These are phyloP conservation scores for Scomber scombrus DNA, from an alignment of 2,113 vertebrate species.

Conservation along the genomic window DNA sequence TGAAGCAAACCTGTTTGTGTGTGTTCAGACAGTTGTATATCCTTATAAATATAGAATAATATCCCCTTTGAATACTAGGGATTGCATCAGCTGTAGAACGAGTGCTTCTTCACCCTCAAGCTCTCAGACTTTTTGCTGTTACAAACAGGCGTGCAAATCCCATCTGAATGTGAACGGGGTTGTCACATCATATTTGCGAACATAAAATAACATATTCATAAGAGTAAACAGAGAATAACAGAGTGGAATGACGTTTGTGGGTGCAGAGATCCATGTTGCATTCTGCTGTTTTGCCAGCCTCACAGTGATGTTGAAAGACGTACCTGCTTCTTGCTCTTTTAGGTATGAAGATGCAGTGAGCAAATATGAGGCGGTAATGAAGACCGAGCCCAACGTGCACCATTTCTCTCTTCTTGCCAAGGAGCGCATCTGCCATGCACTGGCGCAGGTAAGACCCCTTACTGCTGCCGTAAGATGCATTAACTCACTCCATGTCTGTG, in stretches of 20 bases:
- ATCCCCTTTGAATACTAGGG: conserved; percentile 17
- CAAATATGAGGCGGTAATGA: conserved; percentile 93
- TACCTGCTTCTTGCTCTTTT: conserved; percentile 20
- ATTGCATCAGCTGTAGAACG: conserved; percentile 42
- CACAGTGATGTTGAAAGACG: conserved; percentile 7
- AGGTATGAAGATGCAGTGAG: conserved; percentile 93
- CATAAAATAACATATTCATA: conserved; percentile 7
- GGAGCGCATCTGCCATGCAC: conserved; percentile 95
- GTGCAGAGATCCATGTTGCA: conserved; percentile 25
- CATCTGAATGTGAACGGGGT: conserved; percentile 24
- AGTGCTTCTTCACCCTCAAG: conserved; percentile 30
- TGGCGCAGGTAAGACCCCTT: conserved; percentile 86
- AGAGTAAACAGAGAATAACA: conserved; percentile 4
- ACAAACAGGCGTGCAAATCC: conserved; percentile 42
- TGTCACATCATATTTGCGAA: conserved; percentile 39
- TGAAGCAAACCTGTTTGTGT: conserved; percentile 40
- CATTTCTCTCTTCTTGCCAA: conserved; percentile 89
- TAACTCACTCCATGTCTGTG: not conserved
- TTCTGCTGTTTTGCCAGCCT: not conserved
- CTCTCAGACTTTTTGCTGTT: conserved; percentile 26
- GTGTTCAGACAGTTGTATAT: not conserved
- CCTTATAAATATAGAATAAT: conserved; percentile 27
- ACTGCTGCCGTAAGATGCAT: not conserved
- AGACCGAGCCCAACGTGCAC: conserved; percentile 89
- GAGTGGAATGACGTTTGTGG: conserved; percentile 23